These are phyloP conservation scores for Drosophila sproati DNA, from an alignment of 1,140 invertebrate species.

Conservation along the genomic window DNA sequence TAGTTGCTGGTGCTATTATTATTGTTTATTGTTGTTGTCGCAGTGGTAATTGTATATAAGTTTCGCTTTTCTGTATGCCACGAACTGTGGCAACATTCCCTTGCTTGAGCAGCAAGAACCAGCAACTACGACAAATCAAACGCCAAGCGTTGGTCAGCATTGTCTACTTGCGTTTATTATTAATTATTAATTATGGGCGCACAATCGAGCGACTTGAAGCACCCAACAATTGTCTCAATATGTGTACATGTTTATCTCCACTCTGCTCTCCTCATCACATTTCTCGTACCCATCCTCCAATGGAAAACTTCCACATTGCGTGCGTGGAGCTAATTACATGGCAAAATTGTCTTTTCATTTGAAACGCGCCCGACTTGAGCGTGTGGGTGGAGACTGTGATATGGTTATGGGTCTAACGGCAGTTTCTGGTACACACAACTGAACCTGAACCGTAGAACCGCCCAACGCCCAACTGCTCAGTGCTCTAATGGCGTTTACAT, in stretches of 20 bases:
- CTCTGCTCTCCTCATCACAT: background rate
- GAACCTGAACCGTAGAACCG: slow-evolving; percentile 14
- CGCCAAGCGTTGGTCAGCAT: no score
- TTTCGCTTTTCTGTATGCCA: slow-evolving; percentile 14
- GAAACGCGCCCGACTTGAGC: slow-evolving; percentile 20
- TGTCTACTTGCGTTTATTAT: slow-evolving; percentile 47
- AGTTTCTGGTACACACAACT: slow-evolving; percentile 51
- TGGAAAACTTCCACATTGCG: slow-evolving; percentile 23
- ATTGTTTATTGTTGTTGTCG: slow-evolving; percentile 16
- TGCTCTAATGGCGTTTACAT: slow-evolving; percentile 65
- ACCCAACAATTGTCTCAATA: slow-evolving; percentile 35
- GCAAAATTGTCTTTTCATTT: slow-evolving; percentile 75
- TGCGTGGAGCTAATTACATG: slow-evolving; percentile 66
- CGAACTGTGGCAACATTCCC: slow-evolving; percentile 35
- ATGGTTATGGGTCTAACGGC: slow-evolving; percentile 36
- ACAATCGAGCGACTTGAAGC: slow-evolving; percentile 56
- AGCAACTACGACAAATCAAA: slow-evolving; percentile 34
- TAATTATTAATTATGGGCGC: slow-evolving; percentile 69
- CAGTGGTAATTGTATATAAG: slow-evolving; percentile 50
- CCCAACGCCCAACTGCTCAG: slow-evolving; percentile 3
- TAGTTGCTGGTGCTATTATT: background rate
- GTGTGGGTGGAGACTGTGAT: background rate
- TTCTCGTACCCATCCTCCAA: background rate
- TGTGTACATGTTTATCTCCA: slow-evolving; percentile 20
- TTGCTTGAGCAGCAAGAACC: slow-evolving; percentile 12